Evolutionary conservation across 2,113 vertebrate species (phyloP).

Genomic region (Perca schrenkii): DNA sequence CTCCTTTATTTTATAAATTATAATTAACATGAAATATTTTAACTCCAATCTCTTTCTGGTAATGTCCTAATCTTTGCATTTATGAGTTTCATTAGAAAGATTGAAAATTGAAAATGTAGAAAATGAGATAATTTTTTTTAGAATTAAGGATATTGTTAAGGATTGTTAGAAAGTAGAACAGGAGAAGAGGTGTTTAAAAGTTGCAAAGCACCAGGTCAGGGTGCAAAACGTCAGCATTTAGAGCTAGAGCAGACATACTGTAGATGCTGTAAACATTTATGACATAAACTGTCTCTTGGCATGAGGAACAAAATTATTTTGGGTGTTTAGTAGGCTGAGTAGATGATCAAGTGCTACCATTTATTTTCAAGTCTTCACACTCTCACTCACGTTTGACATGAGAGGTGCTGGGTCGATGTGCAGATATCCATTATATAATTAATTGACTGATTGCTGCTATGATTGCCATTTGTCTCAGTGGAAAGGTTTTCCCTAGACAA

Average conservation of each 20-base stretch:
- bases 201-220: background rate
- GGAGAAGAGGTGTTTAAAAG: background rate
- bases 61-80: background rate
- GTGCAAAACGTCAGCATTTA: background rate
- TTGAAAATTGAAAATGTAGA: background rate
- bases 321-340: too few relatives aligned
- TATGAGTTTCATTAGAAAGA: conserved; percentile 12
- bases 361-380: background rate
- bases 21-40: background rate
- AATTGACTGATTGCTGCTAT: background rate
- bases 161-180: background rate
- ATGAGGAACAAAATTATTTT: background rate
- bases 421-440: background rate
- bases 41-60: background rate
- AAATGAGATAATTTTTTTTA: conserved; percentile 1
- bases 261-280: background rate
- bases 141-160: background rate
- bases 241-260: background rate
- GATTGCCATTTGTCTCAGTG: background rate
- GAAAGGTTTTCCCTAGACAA: background rate
- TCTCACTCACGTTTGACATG: background rate
- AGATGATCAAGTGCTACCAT: background rate
- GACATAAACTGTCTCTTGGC: background rate
- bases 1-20: background rate
- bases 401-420: background rate